Conservation (phyloP, 1,140 invertebrate genomes). For the Acyrthosiphon pisum region DNA sequence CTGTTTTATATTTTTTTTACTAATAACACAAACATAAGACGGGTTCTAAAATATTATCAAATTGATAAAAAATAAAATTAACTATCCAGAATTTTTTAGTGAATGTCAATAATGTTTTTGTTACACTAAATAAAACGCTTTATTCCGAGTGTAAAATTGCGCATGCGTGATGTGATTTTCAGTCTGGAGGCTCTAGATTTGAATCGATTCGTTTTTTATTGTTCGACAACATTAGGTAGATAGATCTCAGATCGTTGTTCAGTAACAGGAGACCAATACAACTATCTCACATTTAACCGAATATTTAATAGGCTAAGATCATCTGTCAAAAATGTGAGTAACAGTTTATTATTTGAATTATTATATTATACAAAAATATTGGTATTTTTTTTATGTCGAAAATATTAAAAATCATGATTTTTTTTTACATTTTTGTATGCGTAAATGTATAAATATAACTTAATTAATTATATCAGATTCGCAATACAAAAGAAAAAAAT, state of each 20-base stretch:
- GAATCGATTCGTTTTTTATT: constrained; percentile 55
- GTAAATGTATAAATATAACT: neutral
- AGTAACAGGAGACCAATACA: constrained; percentile 18
- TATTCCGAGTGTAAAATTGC: constrained; percentile 44
- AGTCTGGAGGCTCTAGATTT: constrained; percentile 41
- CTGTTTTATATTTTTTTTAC: neutral
- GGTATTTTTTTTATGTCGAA: neutral
- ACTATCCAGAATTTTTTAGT: neutral
- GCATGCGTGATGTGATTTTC: constrained; percentile 51
- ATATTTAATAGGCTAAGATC: neutral
- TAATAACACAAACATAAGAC: neutral
- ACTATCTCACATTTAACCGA: constrained; percentile 12
- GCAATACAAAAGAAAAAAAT: too few species aligned
- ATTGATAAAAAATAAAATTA: neutral
- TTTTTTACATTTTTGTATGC: neutral
- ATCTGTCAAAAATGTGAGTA: constrained; percentile 31
- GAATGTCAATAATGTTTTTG: constrained; percentile 30
- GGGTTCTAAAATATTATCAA: neutral
- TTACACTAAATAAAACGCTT: neutral
- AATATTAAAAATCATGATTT: neutral
- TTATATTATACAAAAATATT: neutral
- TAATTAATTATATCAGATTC: neutral
- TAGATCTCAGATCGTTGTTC: constrained; percentile 49
- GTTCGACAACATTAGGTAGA: constrained; percentile 32
- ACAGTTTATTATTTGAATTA: neutral